phyloP scores from a whole-genome alignment of 2,797 vertebrate genomes.

The Poeciliopsis presidionis region DNA sequence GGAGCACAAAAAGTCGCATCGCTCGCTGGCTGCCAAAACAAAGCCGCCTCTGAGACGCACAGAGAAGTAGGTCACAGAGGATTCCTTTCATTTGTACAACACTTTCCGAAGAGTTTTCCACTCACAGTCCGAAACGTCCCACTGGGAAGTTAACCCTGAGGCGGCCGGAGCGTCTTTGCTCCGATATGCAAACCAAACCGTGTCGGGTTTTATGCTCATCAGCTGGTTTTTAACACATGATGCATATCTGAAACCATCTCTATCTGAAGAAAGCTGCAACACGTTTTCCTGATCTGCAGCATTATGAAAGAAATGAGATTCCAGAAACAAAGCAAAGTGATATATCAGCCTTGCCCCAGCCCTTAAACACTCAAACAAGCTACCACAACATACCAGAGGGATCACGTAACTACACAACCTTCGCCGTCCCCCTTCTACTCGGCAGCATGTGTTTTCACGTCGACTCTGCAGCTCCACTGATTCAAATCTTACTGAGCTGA shows the following conservation, averaged over 20 bases:
- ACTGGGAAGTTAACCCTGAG: constrained; percentile 71
- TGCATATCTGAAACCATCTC: background rate
- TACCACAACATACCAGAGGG: constrained; percentile 63
- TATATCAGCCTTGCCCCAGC: constrained; percentile 18
- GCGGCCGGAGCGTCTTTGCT: background rate
- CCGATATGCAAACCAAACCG: background rate
- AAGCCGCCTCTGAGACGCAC: constrained; percentile 70
- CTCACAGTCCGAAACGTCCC: constrained; percentile 65
- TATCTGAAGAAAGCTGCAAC: background rate
- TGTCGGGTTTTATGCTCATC: background rate
- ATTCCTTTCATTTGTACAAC: constrained; percentile 80
- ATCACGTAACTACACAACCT: constrained; percentile 54
- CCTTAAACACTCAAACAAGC: constrained; percentile 46
- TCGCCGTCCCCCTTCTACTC: constrained; percentile 40
- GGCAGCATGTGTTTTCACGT: constrained; percentile 41
- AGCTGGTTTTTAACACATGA: background rate
- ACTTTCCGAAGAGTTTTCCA: constrained; percentile 80
- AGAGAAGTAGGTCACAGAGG: constrained; percentile 80
- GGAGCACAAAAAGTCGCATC: constrained; percentile 61
- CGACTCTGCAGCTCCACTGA: constrained; percentile 22
- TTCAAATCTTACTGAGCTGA: constrained; percentile 45
- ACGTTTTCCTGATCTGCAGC: background rate
- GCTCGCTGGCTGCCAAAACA: constrained; percentile 68
- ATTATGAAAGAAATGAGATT: constrained; percentile 5
- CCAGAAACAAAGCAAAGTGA: constrained; percentile 22